Base-by-base conservation (phyloP, 2,113 vertebrate genomes). In the Tragelaphus scriptus region DNA sequence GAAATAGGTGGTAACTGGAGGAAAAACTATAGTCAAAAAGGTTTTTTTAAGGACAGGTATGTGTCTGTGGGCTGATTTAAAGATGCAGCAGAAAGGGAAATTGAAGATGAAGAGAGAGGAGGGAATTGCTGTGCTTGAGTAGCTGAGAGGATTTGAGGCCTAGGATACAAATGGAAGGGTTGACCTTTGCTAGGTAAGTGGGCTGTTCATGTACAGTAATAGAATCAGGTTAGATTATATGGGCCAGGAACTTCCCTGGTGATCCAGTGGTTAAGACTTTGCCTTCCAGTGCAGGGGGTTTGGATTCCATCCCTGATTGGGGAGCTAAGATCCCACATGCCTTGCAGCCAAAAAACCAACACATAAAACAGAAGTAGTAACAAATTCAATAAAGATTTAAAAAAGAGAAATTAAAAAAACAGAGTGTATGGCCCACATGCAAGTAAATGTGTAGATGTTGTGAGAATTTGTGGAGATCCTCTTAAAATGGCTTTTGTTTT, bases 1-100 rank as follows among this genome's bases (percentile, higher is more conserved):
- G 10, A 96, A 80, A 90, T 93, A 51, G n/a, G 61, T 94, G 25
- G 30, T 90, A 85, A 92, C 30, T 81, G 47, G 89, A 96, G 53
- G 82, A 87, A 51, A 90, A 97, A 63, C 30, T 86, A 47, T 75
- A 25, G 65, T 92, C 13, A 23, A 49, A 53, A 81, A n/a, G 12
- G 13, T 80, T 86, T 96, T 96, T 53, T 89, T 53, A 59, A 90
- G 49, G 47, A 63, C 85, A 36, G 6, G 7, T 71, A 7, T 94
- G 16, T 49, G 23, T 89, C 12, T 44, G 2, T 59, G 95, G n/a
- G 23, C 65, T 94, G 58, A 85, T 56, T 75, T 63, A 85, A 53
- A 68, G 90, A 80, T 87, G 49, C 47, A 55, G 19, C 71, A 63
- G 59, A 90, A 95, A 94, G 5, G n/a, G 56, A 85, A 80, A 32